A percentile compares a stretch with the other conserved stretches of the same genome.
phyloP scores from a whole-genome alignment of 2,888 invertebrate species.

The Melanchra persicariae region DNA sequence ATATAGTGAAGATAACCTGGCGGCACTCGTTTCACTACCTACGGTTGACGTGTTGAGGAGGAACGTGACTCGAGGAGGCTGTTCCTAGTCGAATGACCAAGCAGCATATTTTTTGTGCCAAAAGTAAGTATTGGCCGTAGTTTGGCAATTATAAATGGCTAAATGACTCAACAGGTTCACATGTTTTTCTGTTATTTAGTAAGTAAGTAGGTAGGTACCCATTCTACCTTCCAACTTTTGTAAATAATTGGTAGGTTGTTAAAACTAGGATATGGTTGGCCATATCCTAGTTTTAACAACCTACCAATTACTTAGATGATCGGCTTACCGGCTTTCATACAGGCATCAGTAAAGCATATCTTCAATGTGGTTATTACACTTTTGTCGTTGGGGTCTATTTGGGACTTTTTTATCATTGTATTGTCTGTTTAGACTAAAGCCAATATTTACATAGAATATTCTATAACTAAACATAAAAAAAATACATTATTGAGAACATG shows the following conservation, averaged over 20 bases:
- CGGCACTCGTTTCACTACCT: neutral
- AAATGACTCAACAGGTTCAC: too few species aligned
- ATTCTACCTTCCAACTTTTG: neutral
- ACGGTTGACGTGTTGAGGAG: neutral
- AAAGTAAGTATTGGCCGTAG: too few species aligned
- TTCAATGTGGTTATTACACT: slow-evolving; percentile 10
- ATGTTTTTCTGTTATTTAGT: too few species aligned
- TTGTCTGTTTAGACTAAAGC: neutral
- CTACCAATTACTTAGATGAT: neutral
- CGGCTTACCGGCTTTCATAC: slow-evolving; percentile 2
- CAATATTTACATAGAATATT: neutral
- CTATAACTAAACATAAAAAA: neutral
- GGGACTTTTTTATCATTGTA: slow-evolving; percentile 3
- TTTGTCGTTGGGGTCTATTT: slow-evolving; percentile 10
- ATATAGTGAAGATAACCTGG: neutral
- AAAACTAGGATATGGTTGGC: neutral
- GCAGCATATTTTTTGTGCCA: neutral
- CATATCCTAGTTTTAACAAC: neutral
- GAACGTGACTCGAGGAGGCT: neutral
- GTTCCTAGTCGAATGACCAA: neutral
- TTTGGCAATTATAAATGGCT: too few species aligned
- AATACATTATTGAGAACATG: slow-evolving; percentile 6
- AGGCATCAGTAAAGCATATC: slow-evolving; percentile 17
- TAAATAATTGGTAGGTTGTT: neutral
- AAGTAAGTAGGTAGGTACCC: neutral